phyloP scores from a whole-genome alignment of 2,797 vertebrate genomes.

The Potorous gilbertii region DNA sequence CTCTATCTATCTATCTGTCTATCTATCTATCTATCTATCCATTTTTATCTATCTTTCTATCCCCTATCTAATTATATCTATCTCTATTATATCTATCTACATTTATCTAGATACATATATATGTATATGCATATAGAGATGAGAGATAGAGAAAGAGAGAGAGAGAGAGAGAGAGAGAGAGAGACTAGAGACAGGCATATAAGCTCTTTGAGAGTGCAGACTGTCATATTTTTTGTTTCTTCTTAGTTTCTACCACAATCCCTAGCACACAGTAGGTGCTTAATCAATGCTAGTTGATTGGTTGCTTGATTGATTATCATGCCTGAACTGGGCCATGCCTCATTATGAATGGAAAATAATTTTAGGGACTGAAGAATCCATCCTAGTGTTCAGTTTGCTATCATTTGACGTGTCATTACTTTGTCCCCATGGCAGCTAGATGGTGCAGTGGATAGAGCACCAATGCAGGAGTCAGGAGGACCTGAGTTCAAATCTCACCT shows the following conservation, averaged over 20 bases:
- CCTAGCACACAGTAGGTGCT: not conserved
- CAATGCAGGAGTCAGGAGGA: no score
- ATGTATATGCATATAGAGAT: no score
- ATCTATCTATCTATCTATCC: no score
- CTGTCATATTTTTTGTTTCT: not conserved
- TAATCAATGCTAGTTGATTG: not conserved
- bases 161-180: no score
- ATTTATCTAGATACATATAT: not conserved
- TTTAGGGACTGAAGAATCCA: not conserved
- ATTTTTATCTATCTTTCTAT: no score
- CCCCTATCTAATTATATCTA: not conserved
- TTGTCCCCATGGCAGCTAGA: not conserved
- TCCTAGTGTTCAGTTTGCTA: not conserved
- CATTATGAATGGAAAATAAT: not conserved
- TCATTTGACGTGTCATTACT: constrained; percentile 1
- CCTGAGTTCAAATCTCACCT: no score
- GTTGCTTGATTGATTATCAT: not conserved
- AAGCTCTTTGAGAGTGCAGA: not conserved
- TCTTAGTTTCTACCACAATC: not conserved
- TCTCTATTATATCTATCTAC: not conserved
- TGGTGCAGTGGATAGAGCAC: no score
- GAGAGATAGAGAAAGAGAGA: not conserved
- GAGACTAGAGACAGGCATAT: no score
- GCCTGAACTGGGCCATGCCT: not conserved
- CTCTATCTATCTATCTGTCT: no score